phyloP scores from a whole-genome alignment of 2,113 vertebrate genomes.

The Lates calcarifer region DNA sequence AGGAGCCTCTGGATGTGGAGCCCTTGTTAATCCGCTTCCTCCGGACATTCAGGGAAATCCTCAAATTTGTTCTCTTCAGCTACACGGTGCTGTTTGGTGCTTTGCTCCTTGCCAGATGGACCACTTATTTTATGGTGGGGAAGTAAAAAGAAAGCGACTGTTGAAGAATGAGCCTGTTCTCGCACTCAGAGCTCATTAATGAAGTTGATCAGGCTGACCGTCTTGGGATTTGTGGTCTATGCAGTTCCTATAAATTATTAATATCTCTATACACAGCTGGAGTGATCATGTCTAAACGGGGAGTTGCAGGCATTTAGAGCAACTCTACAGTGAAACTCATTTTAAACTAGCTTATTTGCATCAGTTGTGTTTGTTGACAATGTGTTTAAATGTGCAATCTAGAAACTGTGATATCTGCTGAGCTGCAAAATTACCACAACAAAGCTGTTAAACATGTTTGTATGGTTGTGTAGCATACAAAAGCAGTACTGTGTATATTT shows the following conservation, averaged over 20 bases:
- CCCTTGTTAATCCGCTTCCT: slow-evolving; percentile 90
- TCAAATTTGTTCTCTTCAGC: slow-evolving; percentile 95
- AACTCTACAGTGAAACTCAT: not conserved
- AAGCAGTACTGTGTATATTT: slow-evolving; percentile 9
- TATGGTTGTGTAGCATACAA: slow-evolving; percentile 26
- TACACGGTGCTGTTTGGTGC: slow-evolving; percentile 95
- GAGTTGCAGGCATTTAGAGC: not conserved
- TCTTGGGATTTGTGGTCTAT: slow-evolving; percentile 17
- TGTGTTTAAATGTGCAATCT: slow-evolving; percentile 37
- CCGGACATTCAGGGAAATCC: slow-evolving; percentile 91
- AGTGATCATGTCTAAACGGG: slow-evolving; percentile 1
- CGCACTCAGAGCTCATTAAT: slow-evolving; percentile 13
- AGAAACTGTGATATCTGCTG: slow-evolving; percentile 27
- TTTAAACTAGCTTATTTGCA: slow-evolving; percentile 17
- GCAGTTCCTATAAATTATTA: slow-evolving; percentile 48
- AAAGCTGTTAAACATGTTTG: slow-evolving; percentile 13
- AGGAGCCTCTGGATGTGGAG: slow-evolving; percentile 73
- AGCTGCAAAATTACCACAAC: slow-evolving; percentile 16
- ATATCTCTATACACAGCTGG: slow-evolving; percentile 8
- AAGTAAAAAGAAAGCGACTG: slow-evolving; percentile 75
- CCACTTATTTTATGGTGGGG: slow-evolving; percentile 93
- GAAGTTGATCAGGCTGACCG: slow-evolving; percentile 25
- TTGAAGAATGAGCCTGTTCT: slow-evolving; percentile 9
- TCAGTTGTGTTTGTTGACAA: slow-evolving; percentile 20
- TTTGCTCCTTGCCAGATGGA: slow-evolving; percentile 94